phyloP scores from a whole-genome alignment of 2,113 vertebrate genomes.

The Petrocephalus zakoni region DNA sequence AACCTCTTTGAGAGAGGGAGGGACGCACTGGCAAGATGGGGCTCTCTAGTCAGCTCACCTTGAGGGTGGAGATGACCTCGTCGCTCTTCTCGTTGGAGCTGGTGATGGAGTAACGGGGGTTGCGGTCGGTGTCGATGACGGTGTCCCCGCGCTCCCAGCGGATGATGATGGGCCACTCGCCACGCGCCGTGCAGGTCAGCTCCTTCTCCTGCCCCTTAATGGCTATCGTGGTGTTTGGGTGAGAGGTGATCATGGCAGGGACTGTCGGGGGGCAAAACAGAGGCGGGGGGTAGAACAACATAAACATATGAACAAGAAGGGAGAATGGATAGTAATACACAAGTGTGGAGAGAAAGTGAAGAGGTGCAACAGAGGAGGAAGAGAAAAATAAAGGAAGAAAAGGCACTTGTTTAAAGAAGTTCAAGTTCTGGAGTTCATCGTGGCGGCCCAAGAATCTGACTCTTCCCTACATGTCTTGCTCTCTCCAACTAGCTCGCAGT shows the following conservation, averaged over 20 bases:
- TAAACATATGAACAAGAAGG: background rate
- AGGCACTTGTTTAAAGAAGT: background rate
- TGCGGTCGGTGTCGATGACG: conserved; percentile 90
- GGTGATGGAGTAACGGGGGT: conserved; percentile 83
- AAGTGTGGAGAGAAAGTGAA: background rate
- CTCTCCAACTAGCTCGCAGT: conserved; percentile 37
- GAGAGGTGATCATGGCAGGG: conserved; percentile 96
- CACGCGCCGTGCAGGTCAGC: conserved; percentile 90
- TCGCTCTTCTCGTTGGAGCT: conserved; percentile 89
- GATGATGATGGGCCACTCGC: conserved; percentile 95
- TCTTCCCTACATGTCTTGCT: conserved; percentile 51
- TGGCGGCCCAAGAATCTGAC: conserved; percentile 48
- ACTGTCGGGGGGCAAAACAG: conserved; percentile 61
- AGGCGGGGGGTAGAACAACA: conserved; percentile 20
- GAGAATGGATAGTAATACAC: background rate
- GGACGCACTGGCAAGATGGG: background rate
- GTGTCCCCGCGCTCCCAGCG: conserved; percentile 98
- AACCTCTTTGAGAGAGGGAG: background rate
- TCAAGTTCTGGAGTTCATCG: background rate
- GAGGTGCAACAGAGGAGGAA: background rate
- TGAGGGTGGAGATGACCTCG: conserved; percentile 92
- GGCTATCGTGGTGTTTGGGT: conserved; percentile 96
- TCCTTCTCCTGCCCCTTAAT: conserved; percentile 95
- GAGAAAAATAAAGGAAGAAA: background rate
- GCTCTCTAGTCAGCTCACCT: conserved; percentile 57